phyloP scores from a whole-genome alignment of 1,140 invertebrate genomes.

The Bradynema listronoti region DNA sequence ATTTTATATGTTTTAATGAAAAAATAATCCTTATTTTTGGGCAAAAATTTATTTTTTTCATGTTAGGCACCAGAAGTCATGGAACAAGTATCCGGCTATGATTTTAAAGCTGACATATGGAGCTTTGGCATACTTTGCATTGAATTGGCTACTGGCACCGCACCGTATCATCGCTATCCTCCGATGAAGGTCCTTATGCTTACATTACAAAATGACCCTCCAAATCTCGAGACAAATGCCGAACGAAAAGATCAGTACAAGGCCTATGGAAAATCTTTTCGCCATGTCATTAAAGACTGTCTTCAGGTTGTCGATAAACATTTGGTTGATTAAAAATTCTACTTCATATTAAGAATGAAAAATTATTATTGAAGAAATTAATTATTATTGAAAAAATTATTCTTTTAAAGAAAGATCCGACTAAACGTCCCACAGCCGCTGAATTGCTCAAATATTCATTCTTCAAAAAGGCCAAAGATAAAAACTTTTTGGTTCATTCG shows the following conservation, averaged over 20 bases:
- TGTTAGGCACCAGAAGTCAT: constrained; percentile 94
- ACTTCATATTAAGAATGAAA: too few relatives aligned
- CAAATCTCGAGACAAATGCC: constrained; percentile 84
- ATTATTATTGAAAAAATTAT: background rate
- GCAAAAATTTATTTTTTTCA: constrained; percentile 4
- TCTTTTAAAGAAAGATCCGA: constrained; percentile 70
- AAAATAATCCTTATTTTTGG: background rate
- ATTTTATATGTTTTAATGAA: too few relatives aligned
- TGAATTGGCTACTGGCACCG: constrained; percentile 94
- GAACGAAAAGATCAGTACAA: constrained; percentile 97
- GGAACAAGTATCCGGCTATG: constrained; percentile 97
- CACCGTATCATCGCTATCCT: constrained; percentile 88
- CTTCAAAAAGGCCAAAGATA: constrained; percentile 98
- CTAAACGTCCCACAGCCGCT: constrained; percentile 87
- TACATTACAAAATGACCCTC: constrained; percentile 94
- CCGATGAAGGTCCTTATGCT: constrained; percentile 98
- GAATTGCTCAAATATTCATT: constrained; percentile 95
- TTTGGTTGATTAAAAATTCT: too few relatives aligned
- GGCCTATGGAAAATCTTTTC: constrained; percentile 85
- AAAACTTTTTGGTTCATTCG: constrained; percentile 66
- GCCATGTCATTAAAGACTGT: constrained; percentile 85
- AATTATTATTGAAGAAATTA: background rate
- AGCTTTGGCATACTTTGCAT: constrained; percentile 97
- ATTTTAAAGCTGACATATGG: constrained; percentile 97
- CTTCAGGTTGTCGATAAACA: too few relatives aligned